These are phyloP conservation scores for Argya squamiceps DNA, from an alignment of 2,797 vertebrate genomes.

Conservation along the genomic window DNA sequence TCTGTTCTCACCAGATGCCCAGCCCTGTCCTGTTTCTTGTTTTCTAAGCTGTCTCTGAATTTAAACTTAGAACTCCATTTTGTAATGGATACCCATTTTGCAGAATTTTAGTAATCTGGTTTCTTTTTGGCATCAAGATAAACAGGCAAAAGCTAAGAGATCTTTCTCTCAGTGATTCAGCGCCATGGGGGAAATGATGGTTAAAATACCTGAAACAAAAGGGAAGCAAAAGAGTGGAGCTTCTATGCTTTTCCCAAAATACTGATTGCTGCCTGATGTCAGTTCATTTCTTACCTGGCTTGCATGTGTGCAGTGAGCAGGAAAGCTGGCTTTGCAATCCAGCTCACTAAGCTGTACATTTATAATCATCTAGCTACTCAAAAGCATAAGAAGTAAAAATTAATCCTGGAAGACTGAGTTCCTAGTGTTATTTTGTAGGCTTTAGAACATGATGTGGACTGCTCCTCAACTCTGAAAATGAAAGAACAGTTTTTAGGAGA, in stretches of 20 bases:
- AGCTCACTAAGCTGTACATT: not conserved
- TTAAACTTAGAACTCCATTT: not conserved
- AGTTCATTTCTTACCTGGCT: not conserved
- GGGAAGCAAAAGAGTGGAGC: rapidly evolving
- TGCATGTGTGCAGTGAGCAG: not conserved
- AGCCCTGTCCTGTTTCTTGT: not conserved
- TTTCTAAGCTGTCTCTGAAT: not conserved
- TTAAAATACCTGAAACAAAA: not conserved
- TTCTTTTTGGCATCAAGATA: not conserved
- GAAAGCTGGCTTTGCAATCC: not conserved
- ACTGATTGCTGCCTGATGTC: not conserved
- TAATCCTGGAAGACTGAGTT: not conserved
- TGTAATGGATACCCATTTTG: not conserved
- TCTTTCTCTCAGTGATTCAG: not conserved
- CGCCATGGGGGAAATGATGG: not conserved
- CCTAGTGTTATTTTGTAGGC: not conserved
- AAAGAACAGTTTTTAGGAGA: not conserved
- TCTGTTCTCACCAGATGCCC: not conserved
- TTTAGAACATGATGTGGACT: not conserved
- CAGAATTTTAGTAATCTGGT: not conserved
- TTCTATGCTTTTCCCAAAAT: not conserved
- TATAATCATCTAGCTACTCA: not conserved
- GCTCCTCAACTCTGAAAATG: not conserved
- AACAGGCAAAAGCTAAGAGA: not conserved
- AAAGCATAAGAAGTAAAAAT: not conserved